Percentiles rank a stretch among this genome's conserved stretches.
These are phyloP conservation scores for Calameuta idolon DNA, from an alignment of 2,888 invertebrate species.

Conservation along the genomic window DNA sequence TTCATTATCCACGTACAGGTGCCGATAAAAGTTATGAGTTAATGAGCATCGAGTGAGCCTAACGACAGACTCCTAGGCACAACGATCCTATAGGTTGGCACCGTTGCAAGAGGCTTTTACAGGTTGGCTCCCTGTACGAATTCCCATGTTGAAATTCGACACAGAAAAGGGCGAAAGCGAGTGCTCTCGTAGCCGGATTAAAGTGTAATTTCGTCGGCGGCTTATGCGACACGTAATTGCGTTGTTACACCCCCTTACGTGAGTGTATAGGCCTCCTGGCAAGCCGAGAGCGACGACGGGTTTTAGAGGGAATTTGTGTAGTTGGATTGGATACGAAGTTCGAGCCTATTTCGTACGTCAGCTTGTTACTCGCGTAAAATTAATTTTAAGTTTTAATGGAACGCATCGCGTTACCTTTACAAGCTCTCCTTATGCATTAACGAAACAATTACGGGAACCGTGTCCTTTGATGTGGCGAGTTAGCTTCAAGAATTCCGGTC, in stretches of 20 bases:
- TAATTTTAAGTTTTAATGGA: conserved; percentile 61
- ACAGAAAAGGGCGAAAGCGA: conserved; percentile 20
- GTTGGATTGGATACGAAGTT: conserved; percentile 58
- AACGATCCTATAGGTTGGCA: no score
- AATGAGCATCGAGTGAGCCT: no score
- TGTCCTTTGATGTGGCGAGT: no score
- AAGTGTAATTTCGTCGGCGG: conserved; percentile 60
- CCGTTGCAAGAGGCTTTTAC: no score
- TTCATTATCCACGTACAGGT: no score
- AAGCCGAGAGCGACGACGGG: conserved; percentile 29
- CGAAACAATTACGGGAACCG: no score
- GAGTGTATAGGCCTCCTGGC: conserved; percentile 35
- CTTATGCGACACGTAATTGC: conserved; percentile 62
- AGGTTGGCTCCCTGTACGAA: conserved; percentile 1
- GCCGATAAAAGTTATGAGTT: no score
- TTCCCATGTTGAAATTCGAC: conserved; percentile 12
- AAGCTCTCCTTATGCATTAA: no score
- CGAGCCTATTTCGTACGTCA: conserved; percentile 45
- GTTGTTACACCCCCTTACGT: conserved; percentile 55
- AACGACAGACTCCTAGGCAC: no score
- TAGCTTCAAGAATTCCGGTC: no score
- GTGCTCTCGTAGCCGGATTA: conserved; percentile 44
- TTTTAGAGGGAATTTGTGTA: conserved; percentile 58
- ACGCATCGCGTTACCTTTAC: conserved; percentile 48
- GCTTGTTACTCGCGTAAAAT: conserved; percentile 46